These are phyloP conservation scores for Drosophila parthenogenetica DNA, from an alignment of 2,888 invertebrate genomes.

Conservation along the genomic window DNA sequence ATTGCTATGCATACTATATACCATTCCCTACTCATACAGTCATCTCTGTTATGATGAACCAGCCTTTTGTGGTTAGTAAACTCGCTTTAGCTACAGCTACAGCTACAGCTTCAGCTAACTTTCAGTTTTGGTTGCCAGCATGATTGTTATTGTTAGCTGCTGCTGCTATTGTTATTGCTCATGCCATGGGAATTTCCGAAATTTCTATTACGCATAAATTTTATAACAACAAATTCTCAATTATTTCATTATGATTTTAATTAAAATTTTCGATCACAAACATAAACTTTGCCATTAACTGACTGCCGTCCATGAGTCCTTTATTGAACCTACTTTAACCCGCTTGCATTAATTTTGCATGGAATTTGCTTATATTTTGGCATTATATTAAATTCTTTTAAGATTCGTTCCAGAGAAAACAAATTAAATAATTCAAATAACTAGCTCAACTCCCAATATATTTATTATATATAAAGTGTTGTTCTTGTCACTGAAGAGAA, in stretches of 20 bases:
- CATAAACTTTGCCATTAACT: constrained; percentile 48
- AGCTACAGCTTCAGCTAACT: background rate
- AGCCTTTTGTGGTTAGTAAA: constrained; percentile 56
- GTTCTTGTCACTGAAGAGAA: background rate
- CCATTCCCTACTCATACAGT: constrained; percentile 22
- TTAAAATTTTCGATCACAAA: constrained; percentile 74
- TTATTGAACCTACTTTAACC: constrained; percentile 10
- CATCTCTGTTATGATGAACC: constrained; percentile 57
- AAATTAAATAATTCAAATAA: constrained; percentile 1
- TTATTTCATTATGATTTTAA: constrained; percentile 81
- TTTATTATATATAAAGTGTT: background rate
- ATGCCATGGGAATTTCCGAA: constrained; percentile 67
- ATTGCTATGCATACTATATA: background rate
- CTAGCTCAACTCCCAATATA: background rate
- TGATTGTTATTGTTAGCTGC: constrained; percentile 57
- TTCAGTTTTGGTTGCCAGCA: constrained; percentile 15
- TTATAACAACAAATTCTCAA: constrained; percentile 76
- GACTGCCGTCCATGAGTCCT: constrained; percentile 10
- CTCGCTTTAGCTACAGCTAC: background rate
- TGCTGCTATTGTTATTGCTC: constrained; percentile 62
- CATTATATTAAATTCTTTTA: constrained; percentile 27
- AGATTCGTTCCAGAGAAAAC: constrained; percentile 4
- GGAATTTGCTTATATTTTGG: constrained; percentile 18
- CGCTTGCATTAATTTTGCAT: constrained; percentile 19
- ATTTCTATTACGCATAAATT: constrained; percentile 70